Evolutionary conservation across 2,888 invertebrate genomes (phyloP), one percentile per base, ranked within the genome.

Genomic region (Neoascia interrupta): DNA sequence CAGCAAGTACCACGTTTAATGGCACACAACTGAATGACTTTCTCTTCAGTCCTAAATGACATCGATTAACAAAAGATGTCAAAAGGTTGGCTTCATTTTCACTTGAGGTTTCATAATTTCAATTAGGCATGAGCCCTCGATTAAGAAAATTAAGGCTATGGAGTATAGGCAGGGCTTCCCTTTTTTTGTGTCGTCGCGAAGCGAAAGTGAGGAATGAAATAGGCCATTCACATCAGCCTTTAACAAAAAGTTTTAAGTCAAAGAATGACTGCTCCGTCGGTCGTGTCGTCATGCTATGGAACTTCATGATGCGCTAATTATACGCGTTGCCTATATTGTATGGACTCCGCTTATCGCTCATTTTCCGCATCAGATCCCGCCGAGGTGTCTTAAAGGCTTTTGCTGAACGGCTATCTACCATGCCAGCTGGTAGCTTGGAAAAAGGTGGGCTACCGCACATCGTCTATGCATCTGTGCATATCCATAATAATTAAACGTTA

Each of bases 401-500:
- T 28, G 18, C 10, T 15, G 19, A 5, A 31, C 31, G 28, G 13
- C 13, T 10, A 18, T 31, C 8, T 21, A 13, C 13, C 19, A 8
- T 13, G 2, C 2, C 26, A 16, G 8, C n/a, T 3, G 53, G 13
- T 10, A 26, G 21, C 13, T n/a, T 23, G 3, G 28, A 36, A 41
- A 31, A 8, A 45, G 45, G 15, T 15, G 43, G 58, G 34, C 31
- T 18, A 8, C 15, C n/a, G 16, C 10, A 1, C 4, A 15, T 37
- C 47, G 28, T 43, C 43, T 43, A 66, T 37, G 37, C 76, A 72
- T n/a, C 58, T 51, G 63, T 56, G 70, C 72, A 72, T 72, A 47
- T 31, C 34, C 60, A 53, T n/a, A n/a, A 58, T 60, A 76, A 72
- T 72, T 72, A 76, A 64, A 72, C 53, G 64, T 72, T 76, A 64